Percentiles rank a stretch among this genome's conserved stretches.
Conservation (phyloP, 2,888 invertebrate genomes). For the Agelastica alni region DNA sequence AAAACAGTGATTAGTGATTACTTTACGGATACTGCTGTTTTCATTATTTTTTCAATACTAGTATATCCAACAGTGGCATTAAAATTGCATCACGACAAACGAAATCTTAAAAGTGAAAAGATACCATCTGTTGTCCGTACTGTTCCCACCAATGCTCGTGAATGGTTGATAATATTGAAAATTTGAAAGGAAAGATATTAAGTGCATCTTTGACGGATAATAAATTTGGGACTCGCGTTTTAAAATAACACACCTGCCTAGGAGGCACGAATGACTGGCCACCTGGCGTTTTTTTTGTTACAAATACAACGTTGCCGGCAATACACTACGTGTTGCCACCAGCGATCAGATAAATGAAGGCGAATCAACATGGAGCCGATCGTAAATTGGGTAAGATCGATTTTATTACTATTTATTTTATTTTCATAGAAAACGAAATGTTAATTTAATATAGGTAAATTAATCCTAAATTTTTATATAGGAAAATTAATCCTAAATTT, state of each 20-base stretch:
- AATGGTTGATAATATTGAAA: conserved; percentile 19
- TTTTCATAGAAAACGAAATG: too few species aligned
- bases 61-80: background rate
- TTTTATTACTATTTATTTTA: too few species aligned
- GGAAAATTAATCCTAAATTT: too few species aligned
- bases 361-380: too few species aligned
- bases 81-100: background rate
- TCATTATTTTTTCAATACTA: background rate
- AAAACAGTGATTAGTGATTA: background rate
- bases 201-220: conserved; percentile 11
- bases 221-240: conserved; percentile 17
- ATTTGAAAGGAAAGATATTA: conserved; percentile 16
- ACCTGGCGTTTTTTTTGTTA: conserved; percentile 8
- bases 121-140: conserved; percentile 11
- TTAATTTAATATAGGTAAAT: too few species aligned
- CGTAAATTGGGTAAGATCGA: too few species aligned
- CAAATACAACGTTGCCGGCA: too few species aligned
- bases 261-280: conserved; percentile 8
- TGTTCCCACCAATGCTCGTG: background rate
- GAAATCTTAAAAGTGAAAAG: conserved; percentile 19
- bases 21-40: background rate
- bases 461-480: too few species aligned
- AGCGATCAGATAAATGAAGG: too few species aligned
- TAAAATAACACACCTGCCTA: conserved; percentile 18
- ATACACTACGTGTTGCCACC: too few species aligned